Evolutionary conservation across 1,140 invertebrate species (phyloP), one percentile per base, ranked within the genome.

Genomic region (Atta texana): DNA sequence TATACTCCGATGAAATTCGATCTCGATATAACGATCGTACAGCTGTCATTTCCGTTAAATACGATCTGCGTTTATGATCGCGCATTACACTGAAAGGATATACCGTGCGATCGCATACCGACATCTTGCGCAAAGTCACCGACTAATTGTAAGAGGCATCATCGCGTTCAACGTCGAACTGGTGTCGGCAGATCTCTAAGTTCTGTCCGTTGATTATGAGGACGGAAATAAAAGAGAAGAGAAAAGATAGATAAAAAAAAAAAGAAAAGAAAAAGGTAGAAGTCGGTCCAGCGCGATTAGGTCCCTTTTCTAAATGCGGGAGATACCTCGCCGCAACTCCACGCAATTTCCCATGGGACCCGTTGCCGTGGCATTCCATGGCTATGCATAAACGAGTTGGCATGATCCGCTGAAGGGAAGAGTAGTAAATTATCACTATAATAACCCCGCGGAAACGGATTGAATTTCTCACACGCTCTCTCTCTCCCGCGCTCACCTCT

Each of bases 351-450:
- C 88, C 92, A 87, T 92, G 91, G 84, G 86, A 91, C 68, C 78
- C 55, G 63, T 74, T 44, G 74, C 88, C 49, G 75, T 61, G 86
- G 88, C 87, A 92, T 92, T 92, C 92, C 92, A 85, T 74, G 87
- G 89, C 81, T 88, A 72, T 91, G 92, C 87, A 92, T 92, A 92
- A 92, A 92, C 91, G 80, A 64, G 84, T 84, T 88, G 88, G 86
- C 91, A 85, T 76, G 34, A 85, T 86, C 71, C 55, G 88, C 64
- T 74, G 74, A 90, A 75, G 88, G 71, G 85, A 92, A 88, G 74
- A 92, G 92, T 90, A 92, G 92, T 93, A 93, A 94, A 94, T 92
- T 94, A 94, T 93, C 92, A 92, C 91, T 92, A 90, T 93, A 94
- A 93, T 94, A 94, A 93, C 92, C 93, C 89, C 87, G 92, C 91